Evolutionary conservation across 2,113 vertebrate genomes (phyloP), one percentile per base, ranked within the genome.

Genomic region (Amphiprion percula): DNA sequence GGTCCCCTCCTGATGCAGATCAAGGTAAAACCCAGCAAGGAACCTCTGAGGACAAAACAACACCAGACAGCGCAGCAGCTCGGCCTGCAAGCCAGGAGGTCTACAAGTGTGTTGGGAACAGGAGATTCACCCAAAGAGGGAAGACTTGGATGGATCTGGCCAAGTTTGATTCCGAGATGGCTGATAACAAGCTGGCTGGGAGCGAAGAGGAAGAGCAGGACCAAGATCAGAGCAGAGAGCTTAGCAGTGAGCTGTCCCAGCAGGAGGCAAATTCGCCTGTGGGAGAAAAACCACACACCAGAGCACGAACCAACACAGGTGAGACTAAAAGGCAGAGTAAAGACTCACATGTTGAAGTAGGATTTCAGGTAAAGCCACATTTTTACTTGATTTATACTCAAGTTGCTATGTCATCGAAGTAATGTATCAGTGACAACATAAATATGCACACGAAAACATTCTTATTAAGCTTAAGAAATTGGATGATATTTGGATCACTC

Each of bases 271-370:
- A 26, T 46, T 79, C 84, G 59, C 69, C 71, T 46, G 59, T 50
- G 24, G 87, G 61, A 24, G 67, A 56, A 28, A 85, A 68, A 49
- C 75, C 54, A 0, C 74, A 37, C 70, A 81, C 76, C 33, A 75
- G 85, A 69, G 71, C 77, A 1, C 68, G 55, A 30, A 78, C 74
- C 56, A 47, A 68, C 70, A 60, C 77, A 78, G 94, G 94, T 95
- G 78, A 90, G 92, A 53, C 55, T 19, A 19, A 3, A 41, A 2
- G 17, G 15, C 1, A 28, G 12, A 44, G 2, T 12, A 33, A 17
- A 70, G 14, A 59, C 61, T 44, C 8, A 9, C 33, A 37, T 37
- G 7, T 37, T 10, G 7, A 37, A 37, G 7, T 37, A 1, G 9
- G 8, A 37, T 7, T 37, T 37, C 15, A 44, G 14, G 41, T 15